A percentile compares a stretch with the other conserved stretches of the same genome.
Evolutionary conservation across 2,888 invertebrate genomes (phyloP).

Genomic region (Plusia festucae): DNA sequence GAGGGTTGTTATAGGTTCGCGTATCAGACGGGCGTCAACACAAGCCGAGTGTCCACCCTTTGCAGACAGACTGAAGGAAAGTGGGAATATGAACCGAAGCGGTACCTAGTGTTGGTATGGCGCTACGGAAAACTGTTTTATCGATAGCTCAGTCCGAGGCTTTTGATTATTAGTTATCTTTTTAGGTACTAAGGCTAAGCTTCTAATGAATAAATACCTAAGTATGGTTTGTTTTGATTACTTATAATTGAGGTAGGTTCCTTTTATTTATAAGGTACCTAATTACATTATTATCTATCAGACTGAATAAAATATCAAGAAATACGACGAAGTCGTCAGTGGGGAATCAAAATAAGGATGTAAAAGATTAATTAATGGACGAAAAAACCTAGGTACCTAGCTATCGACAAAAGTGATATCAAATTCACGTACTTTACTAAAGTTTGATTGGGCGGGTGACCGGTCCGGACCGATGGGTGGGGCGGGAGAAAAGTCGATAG

Average conservation of each 20-base stretch:
- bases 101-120: constrained; percentile 68
- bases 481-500: constrained; percentile 85
- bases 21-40: constrained; percentile 22
- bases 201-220: too few species aligned
- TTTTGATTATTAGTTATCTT: too few species aligned
- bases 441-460: constrained; percentile 78
- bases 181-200: too few species aligned
- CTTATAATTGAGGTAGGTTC: too few species aligned
- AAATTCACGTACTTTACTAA: constrained; percentile 67
- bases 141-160: constrained; percentile 55
- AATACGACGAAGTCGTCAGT: too few species aligned
- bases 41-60: constrained; percentile 59
- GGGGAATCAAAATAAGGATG: too few species aligned
- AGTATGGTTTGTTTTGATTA: too few species aligned
- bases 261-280: too few species aligned
- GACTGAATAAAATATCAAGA: too few species aligned
- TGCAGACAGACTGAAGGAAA: constrained; percentile 76
- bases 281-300: too few species aligned
- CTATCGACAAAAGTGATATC: constrained; percentile 48
- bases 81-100: constrained; percentile 78
- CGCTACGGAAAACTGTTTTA: constrained; percentile 52
- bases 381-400: neutral
- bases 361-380: too few species aligned
- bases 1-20: constrained; percentile 40
- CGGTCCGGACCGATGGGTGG: constrained; percentile 62